Conservation (phyloP, 2,113 vertebrate species). For the Irena cyanogastra region DNA sequence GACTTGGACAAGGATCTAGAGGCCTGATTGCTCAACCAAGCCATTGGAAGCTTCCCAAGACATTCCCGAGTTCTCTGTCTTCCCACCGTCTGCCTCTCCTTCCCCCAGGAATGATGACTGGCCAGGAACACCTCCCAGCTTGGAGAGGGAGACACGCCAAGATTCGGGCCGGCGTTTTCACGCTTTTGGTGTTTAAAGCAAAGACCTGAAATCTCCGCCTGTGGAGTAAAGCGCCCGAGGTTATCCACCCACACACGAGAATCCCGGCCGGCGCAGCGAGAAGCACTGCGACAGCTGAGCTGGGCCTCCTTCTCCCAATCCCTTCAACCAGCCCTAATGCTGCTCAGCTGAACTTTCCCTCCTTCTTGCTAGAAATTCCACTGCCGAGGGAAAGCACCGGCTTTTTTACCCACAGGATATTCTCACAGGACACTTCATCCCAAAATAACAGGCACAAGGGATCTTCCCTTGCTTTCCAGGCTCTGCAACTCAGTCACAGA, state of each 20-base stretch:
- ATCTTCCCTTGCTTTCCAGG: background rate
- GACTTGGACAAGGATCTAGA: conserved; percentile 39
- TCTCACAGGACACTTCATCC: background rate
- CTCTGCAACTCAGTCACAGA: background rate
- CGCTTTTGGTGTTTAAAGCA: background rate
- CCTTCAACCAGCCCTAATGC: background rate
- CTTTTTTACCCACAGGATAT: background rate
- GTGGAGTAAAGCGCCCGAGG: background rate
- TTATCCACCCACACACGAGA: background rate
- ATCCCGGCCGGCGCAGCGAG: background rate
- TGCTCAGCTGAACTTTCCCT: background rate
- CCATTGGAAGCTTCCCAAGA: conserved; percentile 45
- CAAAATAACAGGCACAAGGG: background rate
- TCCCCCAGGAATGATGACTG: conserved; percentile 8
- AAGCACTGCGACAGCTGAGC: background rate
- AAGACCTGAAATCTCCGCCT: background rate
- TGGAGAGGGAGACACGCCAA: background rate
- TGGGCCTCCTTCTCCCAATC: background rate
- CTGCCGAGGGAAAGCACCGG: background rate
- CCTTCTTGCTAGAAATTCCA: background rate
- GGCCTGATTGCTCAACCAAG: conserved; percentile 3
- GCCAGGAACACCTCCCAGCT: background rate
- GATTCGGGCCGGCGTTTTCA: background rate
- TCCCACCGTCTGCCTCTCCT: conserved; percentile 49
- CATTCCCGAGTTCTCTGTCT: conserved; percentile 12